Evolutionary conservation across 2,888 invertebrate genomes (phyloP).

Genomic region (Acholoe squamosa): DNA sequence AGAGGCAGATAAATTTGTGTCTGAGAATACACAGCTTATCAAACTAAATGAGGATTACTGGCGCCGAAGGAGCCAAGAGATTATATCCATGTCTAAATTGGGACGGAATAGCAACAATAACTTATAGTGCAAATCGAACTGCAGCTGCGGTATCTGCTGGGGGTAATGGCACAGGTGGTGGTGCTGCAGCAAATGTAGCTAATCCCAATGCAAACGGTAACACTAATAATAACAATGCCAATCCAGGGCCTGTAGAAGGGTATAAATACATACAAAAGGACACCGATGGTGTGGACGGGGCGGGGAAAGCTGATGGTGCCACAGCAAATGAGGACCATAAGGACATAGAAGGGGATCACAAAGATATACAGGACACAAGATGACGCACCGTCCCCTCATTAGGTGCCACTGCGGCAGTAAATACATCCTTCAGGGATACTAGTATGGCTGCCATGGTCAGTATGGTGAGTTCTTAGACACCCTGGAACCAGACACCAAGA

Average conservation of each 20-base stretch:
- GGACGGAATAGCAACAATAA: neutral
- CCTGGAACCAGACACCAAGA: neutral
- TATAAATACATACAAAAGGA: conserved; percentile 37
- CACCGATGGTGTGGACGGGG: conserved; percentile 44
- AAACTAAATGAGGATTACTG: conserved; percentile 80
- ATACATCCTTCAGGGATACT: neutral
- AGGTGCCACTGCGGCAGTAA: neutral
- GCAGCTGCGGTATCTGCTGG: neutral
- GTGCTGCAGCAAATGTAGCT: neutral
- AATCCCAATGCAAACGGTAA: neutral
- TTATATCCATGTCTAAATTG: conserved; percentile 61
- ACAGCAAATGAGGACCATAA: neutral
- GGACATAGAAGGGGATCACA: conserved; percentile 33
- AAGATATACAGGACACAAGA: conserved; percentile 39
- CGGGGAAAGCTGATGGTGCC: neutral
- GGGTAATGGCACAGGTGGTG: neutral
- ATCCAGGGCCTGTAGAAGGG: neutral
- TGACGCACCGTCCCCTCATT: neutral
- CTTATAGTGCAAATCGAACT: no score
- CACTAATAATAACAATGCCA: conserved; percentile 16
- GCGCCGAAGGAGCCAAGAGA: conserved; percentile 62
- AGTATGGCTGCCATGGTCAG: neutral
- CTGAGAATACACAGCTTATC: conserved; percentile 84
- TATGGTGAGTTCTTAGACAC: neutral
- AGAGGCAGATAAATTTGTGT: conserved; percentile 90